A percentile compares a stretch with the other conserved stretches of the same genome.
Conservation (phyloP, 2,888 invertebrate genomes). For the Idaea aversata region DNA sequence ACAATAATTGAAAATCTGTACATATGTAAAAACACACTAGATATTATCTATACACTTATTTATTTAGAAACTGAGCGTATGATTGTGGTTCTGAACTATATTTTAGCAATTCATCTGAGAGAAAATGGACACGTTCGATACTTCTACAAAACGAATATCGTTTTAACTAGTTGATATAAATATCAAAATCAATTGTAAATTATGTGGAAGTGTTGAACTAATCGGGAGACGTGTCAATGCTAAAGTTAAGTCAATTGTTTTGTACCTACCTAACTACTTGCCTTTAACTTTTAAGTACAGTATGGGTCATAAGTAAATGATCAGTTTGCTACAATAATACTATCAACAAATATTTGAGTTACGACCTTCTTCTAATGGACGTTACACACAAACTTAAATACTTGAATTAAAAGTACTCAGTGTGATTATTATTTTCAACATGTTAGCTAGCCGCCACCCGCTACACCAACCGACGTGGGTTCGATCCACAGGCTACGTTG, state of each 20-base stretch:
- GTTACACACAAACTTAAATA: too few relatives aligned
- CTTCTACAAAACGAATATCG: conserved; percentile 8
- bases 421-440: too few relatives aligned
- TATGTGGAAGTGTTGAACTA: conserved; percentile 30
- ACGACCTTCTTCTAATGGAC: too few relatives aligned
- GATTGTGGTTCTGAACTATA: conserved; percentile 62
- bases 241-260: conserved; percentile 55
- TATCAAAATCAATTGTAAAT: neutral
- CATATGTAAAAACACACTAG: conserved; percentile 77
- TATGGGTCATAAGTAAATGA: too few relatives aligned
- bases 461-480: too few relatives aligned
- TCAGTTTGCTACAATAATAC: too few relatives aligned
- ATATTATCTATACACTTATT: conserved; percentile 75
- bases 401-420: too few relatives aligned
- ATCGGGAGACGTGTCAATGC: conserved; percentile 37
- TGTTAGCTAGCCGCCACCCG: too few relatives aligned
- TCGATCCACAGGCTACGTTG: too few relatives aligned
- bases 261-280: conserved; percentile 30
- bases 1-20: conserved; percentile 70
- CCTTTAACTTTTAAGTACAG: conserved; percentile 14
- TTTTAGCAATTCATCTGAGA: conserved; percentile 54
- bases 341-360: too few relatives aligned
- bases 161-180: neutral
- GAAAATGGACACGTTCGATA: conserved; percentile 48
- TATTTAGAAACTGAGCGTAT: conserved; percentile 70